Conservation (phyloP, 1,140 invertebrate species). For the Plodia interpunctella region DNA sequence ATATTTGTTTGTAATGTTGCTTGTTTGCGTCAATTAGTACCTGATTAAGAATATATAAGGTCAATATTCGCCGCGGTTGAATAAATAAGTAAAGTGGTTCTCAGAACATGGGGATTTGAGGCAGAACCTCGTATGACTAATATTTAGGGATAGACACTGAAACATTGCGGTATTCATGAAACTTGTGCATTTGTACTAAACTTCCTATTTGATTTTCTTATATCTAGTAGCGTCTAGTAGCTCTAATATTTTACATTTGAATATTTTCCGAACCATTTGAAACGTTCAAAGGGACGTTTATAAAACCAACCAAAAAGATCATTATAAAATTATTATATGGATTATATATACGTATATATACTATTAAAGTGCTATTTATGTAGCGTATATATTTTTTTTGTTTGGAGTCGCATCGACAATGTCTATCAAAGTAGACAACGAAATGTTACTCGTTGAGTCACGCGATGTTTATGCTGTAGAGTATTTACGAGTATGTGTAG, state of each 20-base stretch:
- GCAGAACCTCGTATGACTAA: constrained; percentile 2
- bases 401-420: background rate
- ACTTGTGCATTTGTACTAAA: no score
- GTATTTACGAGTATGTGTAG: no score
- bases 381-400: background rate
- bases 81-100: constrained; percentile 8
- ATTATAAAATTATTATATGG: no score
- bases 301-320: background rate
- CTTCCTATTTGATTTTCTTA: no score
- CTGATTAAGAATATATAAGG: constrained; percentile 7
- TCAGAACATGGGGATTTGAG: background rate
- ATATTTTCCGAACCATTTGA: no score
- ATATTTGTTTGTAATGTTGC: no score
- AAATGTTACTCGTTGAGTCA: constrained; percentile 1
- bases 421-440: background rate
- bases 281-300: no score
- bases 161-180: no score
- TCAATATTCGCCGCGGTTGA: background rate
- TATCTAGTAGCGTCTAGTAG: no score
- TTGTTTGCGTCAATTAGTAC: constrained; percentile 8
- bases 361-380: background rate
- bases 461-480: background rate
- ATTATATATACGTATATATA: no score
- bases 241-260: no score
- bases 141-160: background rate